Evolutionary conservation across 2,113 vertebrate genomes (phyloP), one percentile per base, ranked within the genome.

Genomic region (Nycticorax nycticorax): DNA sequence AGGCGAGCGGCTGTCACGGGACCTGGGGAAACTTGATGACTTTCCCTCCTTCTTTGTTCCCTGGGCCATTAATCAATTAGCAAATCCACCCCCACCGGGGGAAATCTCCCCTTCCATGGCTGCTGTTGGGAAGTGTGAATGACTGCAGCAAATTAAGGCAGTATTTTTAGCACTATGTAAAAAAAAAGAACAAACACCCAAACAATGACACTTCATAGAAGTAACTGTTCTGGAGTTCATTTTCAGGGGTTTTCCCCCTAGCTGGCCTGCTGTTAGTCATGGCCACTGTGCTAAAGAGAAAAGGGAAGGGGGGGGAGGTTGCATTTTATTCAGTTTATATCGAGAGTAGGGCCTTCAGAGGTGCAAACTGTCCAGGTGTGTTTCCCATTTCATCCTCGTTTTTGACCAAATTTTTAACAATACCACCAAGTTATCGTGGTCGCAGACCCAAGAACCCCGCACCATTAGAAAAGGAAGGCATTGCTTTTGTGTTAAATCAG

Each of bases 41-140:
- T 92, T 95, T 91, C 86, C 55, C 82, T 86, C 45, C 18, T 83
- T n/a, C 87, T 95, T 94, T 96, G 68, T 92, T 94, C 68, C 59
- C 60, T 3, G 33, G 53, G 33, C 76, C 83, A 87, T 88, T 78
- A 85, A 91, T 78, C 83, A 87, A 89, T 78, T 37, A 75, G 33
- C 35, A 93, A 81, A 92, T 67, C 64, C 28, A 15, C 48, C 28
- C 62, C 68, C 48, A 3, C 11, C 32, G 60, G 17, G 50, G 47
- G n/a, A 59, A 79, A 90, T 12, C 16, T 50, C 30, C 64, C 33
- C 39, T 89, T 76, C 37, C 1, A 3, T 37, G 48, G 47, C 53
- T 86, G 69, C 20, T 77, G 35, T 43, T 45, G 35, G 33, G 57
- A 95, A 81, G 15, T 37, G 56, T 68, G 45, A 89, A 82, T 56